phyloP scores from a whole-genome alignment of 2,888 invertebrate species.

The Byasa hedistus region DNA sequence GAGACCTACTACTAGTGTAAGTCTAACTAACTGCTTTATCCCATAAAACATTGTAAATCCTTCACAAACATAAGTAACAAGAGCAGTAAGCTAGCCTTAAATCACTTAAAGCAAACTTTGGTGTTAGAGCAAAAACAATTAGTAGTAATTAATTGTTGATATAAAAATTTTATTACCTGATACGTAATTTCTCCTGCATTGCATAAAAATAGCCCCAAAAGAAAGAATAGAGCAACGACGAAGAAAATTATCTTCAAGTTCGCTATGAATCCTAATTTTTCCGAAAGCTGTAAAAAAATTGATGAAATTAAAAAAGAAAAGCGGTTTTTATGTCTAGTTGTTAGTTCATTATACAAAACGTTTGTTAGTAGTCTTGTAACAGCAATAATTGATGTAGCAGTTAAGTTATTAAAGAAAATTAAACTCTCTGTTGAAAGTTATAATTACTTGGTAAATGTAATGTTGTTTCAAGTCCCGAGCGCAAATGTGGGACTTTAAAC shows the following conservation, averaged over 20 bases:
- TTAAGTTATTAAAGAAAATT: not conserved
- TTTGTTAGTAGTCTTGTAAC: not conserved
- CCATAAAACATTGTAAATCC: not conserved
- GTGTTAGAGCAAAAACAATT: not conserved
- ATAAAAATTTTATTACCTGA: conserved; percentile 50
- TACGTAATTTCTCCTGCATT: conserved; percentile 73
- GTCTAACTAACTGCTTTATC: too few species aligned
- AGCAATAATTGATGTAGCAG: not conserved
- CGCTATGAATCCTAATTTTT: conserved; percentile 53
- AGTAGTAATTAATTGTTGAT: not conserved
- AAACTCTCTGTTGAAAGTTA: not conserved
- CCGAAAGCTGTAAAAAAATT: conserved; percentile 53
- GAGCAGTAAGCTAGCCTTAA: not conserved
- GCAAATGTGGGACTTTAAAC: not conserved
- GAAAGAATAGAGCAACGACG: conserved; percentile 57
- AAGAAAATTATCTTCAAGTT: conserved; percentile 64
- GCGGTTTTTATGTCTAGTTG: not conserved
- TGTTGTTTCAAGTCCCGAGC: not conserved
- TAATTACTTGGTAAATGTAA: not conserved
- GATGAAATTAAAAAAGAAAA: not conserved
- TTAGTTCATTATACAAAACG: not conserved
- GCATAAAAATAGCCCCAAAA: conserved; percentile 65
- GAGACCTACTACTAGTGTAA: too few species aligned
- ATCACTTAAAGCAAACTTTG: not conserved
- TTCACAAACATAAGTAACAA: not conserved